These are phyloP conservation scores for Micromesistius poutassou DNA, from an alignment of 2,797 vertebrate species.

Conservation along the genomic window DNA sequence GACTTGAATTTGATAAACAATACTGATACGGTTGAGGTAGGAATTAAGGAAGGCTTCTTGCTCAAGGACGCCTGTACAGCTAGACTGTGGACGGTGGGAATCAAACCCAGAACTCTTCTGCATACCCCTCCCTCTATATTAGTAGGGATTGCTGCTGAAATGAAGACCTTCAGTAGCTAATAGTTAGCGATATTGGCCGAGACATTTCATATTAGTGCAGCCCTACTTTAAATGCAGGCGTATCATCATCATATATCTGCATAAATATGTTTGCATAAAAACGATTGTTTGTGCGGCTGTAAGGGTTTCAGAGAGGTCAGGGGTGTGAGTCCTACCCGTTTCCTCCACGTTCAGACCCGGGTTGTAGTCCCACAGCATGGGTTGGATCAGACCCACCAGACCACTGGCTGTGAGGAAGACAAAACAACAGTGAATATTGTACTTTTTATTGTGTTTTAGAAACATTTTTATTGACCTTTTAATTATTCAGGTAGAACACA, in stretches of 20 bases:
- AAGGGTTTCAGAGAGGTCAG: not conserved
- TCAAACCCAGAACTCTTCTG: not conserved
- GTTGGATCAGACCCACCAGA: constrained; percentile 83
- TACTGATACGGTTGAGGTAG: not conserved
- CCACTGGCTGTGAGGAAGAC: constrained; percentile 72
- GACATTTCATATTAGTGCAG: too few species aligned
- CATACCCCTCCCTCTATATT: not conserved
- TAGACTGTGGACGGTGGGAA: not conserved
- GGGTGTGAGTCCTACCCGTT: constrained; percentile 72
- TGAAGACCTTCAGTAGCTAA: not conserved
- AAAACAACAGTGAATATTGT: not conserved
- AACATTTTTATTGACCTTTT: too few species aligned
- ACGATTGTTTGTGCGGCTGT: not conserved
- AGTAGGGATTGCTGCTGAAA: not conserved
- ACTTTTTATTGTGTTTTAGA: not conserved
- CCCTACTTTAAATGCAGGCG: too few species aligned
- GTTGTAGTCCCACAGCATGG: constrained; percentile 94
- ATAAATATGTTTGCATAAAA: too few species aligned
- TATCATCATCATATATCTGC: too few species aligned
- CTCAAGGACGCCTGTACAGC: not conserved
- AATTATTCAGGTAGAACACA: too few species aligned
- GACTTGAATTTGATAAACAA: not conserved
- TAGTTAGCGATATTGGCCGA: too few species aligned
- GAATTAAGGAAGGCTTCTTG: not conserved
- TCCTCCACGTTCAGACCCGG: constrained; percentile 78